Evolutionary conservation across 2,113 vertebrate genomes (phyloP), one percentile per base, ranked within the genome.

Genomic region (Mungos mungo): DNA sequence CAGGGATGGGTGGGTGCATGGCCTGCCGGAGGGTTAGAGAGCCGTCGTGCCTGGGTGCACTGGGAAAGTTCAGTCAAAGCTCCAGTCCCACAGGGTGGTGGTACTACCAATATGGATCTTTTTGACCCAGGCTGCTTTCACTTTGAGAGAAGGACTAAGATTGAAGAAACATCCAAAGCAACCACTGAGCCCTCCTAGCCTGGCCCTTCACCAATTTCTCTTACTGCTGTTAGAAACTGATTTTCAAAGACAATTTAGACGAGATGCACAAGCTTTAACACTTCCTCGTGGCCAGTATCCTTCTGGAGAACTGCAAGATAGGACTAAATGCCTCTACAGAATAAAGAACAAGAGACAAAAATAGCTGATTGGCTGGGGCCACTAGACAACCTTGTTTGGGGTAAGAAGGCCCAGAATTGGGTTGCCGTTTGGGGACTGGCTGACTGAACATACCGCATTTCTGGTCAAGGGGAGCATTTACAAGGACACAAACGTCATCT

Each of bases 51-150:
- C 50, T 35, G 14, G 31, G 68, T 8, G 21, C 4, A 29, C 60
- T 15, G 54, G 3, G 92, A 2, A 52, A 18, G 38, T 88, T 66
- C 38, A 77, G 11, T 90, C 79, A 72, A 82, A 90, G 3, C 45
- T 5, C 47, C 27, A 52, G 60, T 54, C 80, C 85, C 0, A 31
- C 91, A 14, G 66, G 0, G 63, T 79, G 77, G 77, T 66, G 71
- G 33, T 60, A 60, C 2, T 3, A 0, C 0, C 69, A 94, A 5
- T 0, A 99, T 98, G 98, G 99, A 97, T 38, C 92, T 97, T 1
- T 98, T 99, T 96, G 99, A 99, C 69, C 77, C 99, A 66, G 99
- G 99, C 65, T 99, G 99, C 18, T 99, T 99, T 98, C 99, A 99
- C 92, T 99, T 98, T 47, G 98, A 98, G 96, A 98, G 96, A 97